Percentiles rank a stretch among this genome's conserved stretches.
Conservation (phyloP, 2,113 vertebrate genomes). For the Oenanthe oenanthe region DNA sequence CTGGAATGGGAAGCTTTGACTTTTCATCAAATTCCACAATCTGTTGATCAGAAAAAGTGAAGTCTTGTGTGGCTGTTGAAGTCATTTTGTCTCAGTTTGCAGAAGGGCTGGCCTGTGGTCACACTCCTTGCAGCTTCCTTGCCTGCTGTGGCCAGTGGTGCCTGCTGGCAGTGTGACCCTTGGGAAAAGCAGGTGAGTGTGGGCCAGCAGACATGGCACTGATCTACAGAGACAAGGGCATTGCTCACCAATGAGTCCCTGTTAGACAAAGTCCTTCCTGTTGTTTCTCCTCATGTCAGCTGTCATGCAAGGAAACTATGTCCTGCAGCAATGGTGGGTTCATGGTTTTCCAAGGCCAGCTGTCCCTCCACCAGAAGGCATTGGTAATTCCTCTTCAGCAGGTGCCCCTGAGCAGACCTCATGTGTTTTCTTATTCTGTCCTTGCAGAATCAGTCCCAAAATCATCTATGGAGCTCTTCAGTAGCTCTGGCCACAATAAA, state of each 20-base stretch:
- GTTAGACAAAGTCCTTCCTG: neutral
- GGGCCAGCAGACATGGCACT: neutral
- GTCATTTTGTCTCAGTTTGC: neutral
- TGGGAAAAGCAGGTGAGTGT: neutral
- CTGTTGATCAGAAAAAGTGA: neutral
- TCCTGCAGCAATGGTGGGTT: neutral
- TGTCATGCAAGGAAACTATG: neutral
- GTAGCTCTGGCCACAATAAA: constrained; percentile 48
- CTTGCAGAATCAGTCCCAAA: neutral
- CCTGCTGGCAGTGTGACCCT: neutral
- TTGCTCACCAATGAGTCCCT: neutral
- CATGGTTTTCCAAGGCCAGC: neutral
- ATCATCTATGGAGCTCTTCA: neutral
- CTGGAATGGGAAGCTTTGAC: neutral
- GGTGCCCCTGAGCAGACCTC: neutral
- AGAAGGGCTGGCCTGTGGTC: neutral
- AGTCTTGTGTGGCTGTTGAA: neutral
- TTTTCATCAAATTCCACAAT: neutral
- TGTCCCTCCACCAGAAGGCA: neutral
- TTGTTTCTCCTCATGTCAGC: neutral
- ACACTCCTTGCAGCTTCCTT: neutral
- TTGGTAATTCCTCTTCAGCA: neutral
- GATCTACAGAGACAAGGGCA: neutral
- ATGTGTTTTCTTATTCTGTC: neutral
- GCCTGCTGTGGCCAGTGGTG: neutral